These are phyloP conservation scores for Bovichtus diacanthus DNA, from an alignment of 2,797 vertebrate genomes.

Conservation along the genomic window DNA sequence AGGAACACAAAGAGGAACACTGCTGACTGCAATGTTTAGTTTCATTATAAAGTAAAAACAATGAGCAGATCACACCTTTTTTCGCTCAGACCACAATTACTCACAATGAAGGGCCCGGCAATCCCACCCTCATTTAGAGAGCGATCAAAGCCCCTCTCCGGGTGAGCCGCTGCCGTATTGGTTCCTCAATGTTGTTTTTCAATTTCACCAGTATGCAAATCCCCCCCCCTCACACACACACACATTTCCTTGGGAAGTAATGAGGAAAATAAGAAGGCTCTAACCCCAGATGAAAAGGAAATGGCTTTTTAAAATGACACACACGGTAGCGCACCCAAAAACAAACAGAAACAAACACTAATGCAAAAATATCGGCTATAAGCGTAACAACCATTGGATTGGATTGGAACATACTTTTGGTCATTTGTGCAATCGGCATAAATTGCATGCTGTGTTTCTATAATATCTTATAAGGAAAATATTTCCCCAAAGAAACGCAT, in stretches of 20 bases:
- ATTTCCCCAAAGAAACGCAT: neutral
- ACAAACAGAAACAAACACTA: constrained; percentile 43
- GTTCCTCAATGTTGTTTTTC: constrained; percentile 72
- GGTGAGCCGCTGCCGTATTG: constrained; percentile 59
- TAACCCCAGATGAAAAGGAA: constrained; percentile 76
- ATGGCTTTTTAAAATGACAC: constrained; percentile 65
- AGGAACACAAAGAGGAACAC: constrained; percentile 29
- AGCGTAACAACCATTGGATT: constrained; percentile 42
- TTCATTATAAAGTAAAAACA: constrained; percentile 64
- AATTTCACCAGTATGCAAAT: constrained; percentile 78
- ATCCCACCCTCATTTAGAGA: constrained; percentile 60
- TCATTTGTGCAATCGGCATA: constrained; percentile 16
- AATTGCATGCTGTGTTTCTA: neutral
- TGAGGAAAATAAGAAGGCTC: constrained; percentile 75
- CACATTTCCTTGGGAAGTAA: constrained; percentile 73
- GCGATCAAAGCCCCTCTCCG: constrained; percentile 70
- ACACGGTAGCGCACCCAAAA: constrained; percentile 30
- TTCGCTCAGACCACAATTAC: constrained; percentile 51
- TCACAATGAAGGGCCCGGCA: constrained; percentile 51
- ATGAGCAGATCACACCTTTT: constrained; percentile 61
- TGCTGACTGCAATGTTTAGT: constrained; percentile 41
- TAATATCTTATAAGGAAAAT: neutral
- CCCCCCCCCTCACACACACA: too few species aligned
- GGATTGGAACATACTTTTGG: constrained; percentile 1
- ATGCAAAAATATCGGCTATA: constrained; percentile 41